These are phyloP conservation scores for Lithophane leautieri DNA, from an alignment of 2,888 invertebrate species.

Conservation along the genomic window DNA sequence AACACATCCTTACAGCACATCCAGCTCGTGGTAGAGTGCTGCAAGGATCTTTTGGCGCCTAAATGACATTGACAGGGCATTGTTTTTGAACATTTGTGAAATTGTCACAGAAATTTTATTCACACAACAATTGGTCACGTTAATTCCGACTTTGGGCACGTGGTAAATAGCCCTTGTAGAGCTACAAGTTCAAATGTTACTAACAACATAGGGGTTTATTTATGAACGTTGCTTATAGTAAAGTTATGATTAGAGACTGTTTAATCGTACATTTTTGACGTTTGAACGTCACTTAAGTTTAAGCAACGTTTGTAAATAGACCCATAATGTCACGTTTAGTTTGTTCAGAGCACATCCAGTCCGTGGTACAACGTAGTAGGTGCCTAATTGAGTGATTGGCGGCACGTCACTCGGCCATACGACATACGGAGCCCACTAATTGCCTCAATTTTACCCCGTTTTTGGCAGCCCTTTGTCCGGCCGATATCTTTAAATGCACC, in stretches of 20 bases:
- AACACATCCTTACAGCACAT: too few species aligned
- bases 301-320: too few species aligned
- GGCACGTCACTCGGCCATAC: not conserved
- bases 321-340: not conserved
- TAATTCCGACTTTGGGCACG: not conserved
- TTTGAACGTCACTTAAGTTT: too few species aligned
- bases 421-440: slow-evolving; percentile 10
- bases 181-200: not conserved
- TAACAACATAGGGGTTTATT: not conserved
- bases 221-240: too few species aligned
- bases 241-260: too few species aligned
- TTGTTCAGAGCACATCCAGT: not conserved
- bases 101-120: too few species aligned
- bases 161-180: not conserved
- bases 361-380: not conserved
- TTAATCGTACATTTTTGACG: too few species aligned
- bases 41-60: too few species aligned
- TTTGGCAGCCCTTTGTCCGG: not conserved
- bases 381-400: slow-evolving; percentile 5
- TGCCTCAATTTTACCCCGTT: slow-evolving; percentile 1
- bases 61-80: not conserved
- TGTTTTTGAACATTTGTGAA: not conserved
- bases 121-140: not conserved
- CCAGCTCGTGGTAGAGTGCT: not conserved
- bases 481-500: not conserved